Conservation (phyloP, 1,140 invertebrate genomes). For the Muscidifurax raptorellus region DNA sequence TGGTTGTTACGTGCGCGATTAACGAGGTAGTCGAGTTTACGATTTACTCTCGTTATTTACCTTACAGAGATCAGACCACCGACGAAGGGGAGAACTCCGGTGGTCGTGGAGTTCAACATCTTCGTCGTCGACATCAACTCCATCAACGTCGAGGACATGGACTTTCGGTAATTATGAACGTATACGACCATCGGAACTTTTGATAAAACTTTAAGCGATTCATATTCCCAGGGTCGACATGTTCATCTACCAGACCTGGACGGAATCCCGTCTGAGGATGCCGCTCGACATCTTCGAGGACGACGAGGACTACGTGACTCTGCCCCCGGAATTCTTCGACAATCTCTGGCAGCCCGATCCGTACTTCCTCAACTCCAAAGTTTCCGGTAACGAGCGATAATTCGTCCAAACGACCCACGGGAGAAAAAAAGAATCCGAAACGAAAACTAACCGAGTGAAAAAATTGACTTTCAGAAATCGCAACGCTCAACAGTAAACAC, state of each 20-base stretch:
- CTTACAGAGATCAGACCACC: slow-evolving; percentile 83
- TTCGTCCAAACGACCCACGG: too few relatives aligned
- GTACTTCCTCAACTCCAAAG: slow-evolving; percentile 90
- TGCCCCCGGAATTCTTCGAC: slow-evolving; percentile 87
- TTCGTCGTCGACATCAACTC: slow-evolving; percentile 90
- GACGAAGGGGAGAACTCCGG: slow-evolving; percentile 80
- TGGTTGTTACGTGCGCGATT: not conserved
- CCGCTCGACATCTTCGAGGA: slow-evolving; percentile 85
- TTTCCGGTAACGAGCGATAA: slow-evolving; percentile 79
- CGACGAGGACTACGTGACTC: slow-evolving; percentile 85
- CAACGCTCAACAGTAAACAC: slow-evolving; percentile 86
- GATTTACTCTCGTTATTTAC: slow-evolving; percentile 43
- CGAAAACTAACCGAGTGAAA: too few relatives aligned
- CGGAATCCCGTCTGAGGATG: slow-evolving; percentile 83
- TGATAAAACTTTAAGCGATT: not conserved
- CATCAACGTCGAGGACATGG: slow-evolving; percentile 91
- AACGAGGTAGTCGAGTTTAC: not conserved
- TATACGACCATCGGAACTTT: not conserved
- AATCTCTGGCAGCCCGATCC: slow-evolving; percentile 91
- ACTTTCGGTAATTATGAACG: slow-evolving; percentile 82
- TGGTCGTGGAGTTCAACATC: slow-evolving; percentile 85
- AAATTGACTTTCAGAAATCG: slow-evolving; percentile 84
- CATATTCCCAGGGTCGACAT: slow-evolving; percentile 82
- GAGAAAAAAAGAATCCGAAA: too few relatives aligned
- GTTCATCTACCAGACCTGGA: slow-evolving; percentile 89